phyloP scores from a whole-genome alignment of 2,797 vertebrate genomes.

The Craterocephalus amniculus region DNA sequence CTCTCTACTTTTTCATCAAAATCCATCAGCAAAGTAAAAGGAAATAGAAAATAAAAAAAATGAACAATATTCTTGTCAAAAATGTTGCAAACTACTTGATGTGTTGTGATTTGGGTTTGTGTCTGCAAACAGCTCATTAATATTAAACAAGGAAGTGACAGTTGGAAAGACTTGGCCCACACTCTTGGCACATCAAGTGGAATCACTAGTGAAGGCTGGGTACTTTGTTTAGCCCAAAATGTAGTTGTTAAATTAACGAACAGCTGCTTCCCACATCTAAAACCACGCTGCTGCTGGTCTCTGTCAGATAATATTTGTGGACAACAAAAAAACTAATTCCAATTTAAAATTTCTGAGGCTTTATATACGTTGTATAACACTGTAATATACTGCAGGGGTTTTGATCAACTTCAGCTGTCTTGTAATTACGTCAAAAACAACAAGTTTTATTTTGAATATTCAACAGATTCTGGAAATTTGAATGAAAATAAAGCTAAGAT shows the following conservation, averaged over 20 bases:
- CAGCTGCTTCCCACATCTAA: constrained; percentile 53
- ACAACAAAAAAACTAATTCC: constrained; percentile 15
- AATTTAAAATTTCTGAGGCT: background rate
- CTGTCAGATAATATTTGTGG: background rate
- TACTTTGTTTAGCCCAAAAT: constrained; percentile 66
- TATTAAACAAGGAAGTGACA: constrained; percentile 80
- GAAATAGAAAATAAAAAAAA: constrained; percentile 9
- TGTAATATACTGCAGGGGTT: background rate
- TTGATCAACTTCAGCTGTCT: background rate
- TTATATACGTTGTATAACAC: background rate
- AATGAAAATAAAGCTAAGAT: constrained; percentile 12
- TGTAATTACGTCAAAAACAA: constrained; percentile 4
- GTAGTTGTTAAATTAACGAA: constrained; percentile 59
- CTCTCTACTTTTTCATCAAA: constrained; percentile 39
- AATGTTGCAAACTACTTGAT: constrained; percentile 33
- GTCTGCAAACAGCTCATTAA: constrained; percentile 74
- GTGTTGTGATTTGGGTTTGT: constrained; percentile 45
- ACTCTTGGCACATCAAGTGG: constrained; percentile 59
- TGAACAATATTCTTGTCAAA: constrained; percentile 33
- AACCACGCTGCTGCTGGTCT: constrained; percentile 26
- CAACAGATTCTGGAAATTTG: constrained; percentile 10
- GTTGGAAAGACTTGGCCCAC: constrained; percentile 75
- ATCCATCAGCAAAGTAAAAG: constrained; percentile 3
- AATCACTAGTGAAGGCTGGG: constrained; percentile 62
- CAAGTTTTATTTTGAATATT: constrained; percentile 23